Base-by-base conservation (phyloP, 1,140 invertebrate species). In the Tetragonula clypearis region DNA sequence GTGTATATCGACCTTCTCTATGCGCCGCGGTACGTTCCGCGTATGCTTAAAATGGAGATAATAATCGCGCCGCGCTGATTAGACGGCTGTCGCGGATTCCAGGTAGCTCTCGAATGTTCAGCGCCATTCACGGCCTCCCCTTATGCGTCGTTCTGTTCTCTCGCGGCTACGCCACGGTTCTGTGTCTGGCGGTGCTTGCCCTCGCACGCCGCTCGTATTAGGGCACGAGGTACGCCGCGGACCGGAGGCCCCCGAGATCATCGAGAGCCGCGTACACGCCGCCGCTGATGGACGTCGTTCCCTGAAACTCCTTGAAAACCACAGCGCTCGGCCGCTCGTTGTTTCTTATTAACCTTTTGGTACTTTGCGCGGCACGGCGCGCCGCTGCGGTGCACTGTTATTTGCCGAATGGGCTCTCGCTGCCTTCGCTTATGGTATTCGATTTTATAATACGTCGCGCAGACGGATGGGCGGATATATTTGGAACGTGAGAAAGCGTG, bases 11-110 rank as follows among this genome's bases (percentile, higher is more conserved):
- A 82, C 41, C 73, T 76, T 68, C 74, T 86, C 66, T 86, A 77
- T 60, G 79, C 53, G 72, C 58, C 30, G 41, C 56, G 30, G 30
- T 30, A 14, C 68, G 74, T 79, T 68, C 75, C 68, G 69, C 73
- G 82, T 87, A n/a, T 78, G 71, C 65, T 85, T 75, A 65, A 85
- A 85, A 79, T 79, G 23, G 75, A 81, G 75, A 87, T 87, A 85
- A 88, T 89, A 66, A 86, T 88, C 60, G 41, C 76, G 53, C 58
- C 41, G 56, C 78, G 83, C 79, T 83, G 78, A 81, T 88, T 84
- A 69, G 79, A 68, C 69, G 66, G 26, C 41, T 30, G 56, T 87
- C 69, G 60, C 72, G 66, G 60, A 88, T 88, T 88, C 66, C 56
- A 69, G n/a, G 41, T 55, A 62, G 26, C 56, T 69, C 68, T 58